Evolutionary conservation across 2,797 vertebrate species (phyloP).

Genomic region (Rhabdophis nuchalis): DNA sequence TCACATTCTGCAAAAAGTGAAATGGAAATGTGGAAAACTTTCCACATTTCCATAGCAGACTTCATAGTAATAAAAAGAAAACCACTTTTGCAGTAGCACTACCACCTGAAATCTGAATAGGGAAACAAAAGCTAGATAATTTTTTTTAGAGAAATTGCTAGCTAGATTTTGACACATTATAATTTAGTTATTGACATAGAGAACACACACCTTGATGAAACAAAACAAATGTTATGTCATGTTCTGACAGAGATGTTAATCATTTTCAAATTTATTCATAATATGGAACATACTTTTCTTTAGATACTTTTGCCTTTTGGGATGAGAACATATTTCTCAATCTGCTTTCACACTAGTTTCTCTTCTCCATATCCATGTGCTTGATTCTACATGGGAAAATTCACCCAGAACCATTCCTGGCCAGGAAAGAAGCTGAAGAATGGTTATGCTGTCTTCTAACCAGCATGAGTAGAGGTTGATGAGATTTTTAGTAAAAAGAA

Average conservation of each 20-base stretch:
- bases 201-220: neutral
- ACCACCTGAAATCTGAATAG: neutral
- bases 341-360: neutral
- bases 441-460: neutral
- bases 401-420: neutral
- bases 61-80: neutral
- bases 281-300: neutral
- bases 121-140: neutral
- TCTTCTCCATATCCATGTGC: neutral
- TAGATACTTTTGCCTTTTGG: neutral
- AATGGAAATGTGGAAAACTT: neutral
- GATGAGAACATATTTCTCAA: neutral
- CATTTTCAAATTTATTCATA: neutral
- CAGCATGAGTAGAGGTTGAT: neutral
- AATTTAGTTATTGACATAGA: neutral
- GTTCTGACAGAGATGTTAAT: neutral
- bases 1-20: neutral
- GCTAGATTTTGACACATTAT: neutral
- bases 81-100: neutral
- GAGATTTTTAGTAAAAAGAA: neutral
- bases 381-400: neutral
- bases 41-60: neutral
- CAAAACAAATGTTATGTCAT: neutral
- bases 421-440: neutral
- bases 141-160: neutral